Base-by-base conservation (phyloP, 1,140 invertebrate genomes). In the Leptopilina boulardi region DNA sequence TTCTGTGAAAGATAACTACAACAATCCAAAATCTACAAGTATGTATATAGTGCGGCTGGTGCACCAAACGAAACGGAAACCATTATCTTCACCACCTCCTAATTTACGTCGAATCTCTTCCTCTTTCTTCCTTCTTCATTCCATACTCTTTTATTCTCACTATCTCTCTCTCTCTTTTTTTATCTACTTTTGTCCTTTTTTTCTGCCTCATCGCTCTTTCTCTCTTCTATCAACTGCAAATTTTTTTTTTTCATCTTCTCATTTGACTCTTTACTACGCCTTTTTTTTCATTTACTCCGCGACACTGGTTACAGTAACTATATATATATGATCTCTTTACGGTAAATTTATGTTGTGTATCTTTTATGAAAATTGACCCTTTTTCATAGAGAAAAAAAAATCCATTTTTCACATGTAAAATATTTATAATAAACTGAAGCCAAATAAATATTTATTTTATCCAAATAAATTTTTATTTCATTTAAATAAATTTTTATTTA, bases 41-140 rank as follows among this genome's bases (percentile, higher is more conserved):
- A 54, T 18, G 18, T 18, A 10, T 10, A 56, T 15, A 30, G 26
- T 66, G 11, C 26, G 15, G 21, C 59, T 34, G 8, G 9, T 59
- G 19, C 21, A 30, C 26, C 59, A 34, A 66, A 66, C 59, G 59
- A 34, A 66, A 66, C 59, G 59, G 59, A 66, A 66, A 66, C 23
- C 15, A 66, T 66, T 66, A 66, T 66, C 59, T 66, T 13, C 42
- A 47, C 11, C 42, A 47, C 59, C 26, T 30, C 26, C 59, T 26
- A 23, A 13, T 34, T 23, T 23, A 30, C 26, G 26, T 66, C 26
- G 26, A 6, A 11, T 34, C 59, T 34, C 59, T 3, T 30, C 30
- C 47, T 23, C 38, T n/a, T 19, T 5, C 59, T 8, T 41, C 19
- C 71, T 26, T 70, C 23, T 21, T 70, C 19, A 44, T 4, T 74